A percentile compares a stretch with the other conserved stretches of the same genome.
Evolutionary conservation across 2,113 vertebrate genomes (phyloP).

Genomic region (Sciurus niger): DNA sequence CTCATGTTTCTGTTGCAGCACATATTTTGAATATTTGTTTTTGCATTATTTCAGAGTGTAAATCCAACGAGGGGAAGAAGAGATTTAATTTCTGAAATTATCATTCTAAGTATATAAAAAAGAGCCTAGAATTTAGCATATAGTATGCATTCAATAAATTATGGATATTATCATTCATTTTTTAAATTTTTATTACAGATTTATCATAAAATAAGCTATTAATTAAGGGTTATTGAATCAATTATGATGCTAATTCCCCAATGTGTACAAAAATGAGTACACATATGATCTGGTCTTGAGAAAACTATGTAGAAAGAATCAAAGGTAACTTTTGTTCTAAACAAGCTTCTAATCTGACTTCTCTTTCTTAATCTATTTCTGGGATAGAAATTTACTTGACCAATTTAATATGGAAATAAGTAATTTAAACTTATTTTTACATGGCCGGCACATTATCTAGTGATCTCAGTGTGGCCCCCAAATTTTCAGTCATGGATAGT

Average conservation of each 20-base stretch:
- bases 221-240: slow-evolving; percentile 42
- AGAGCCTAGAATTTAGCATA: background rate
- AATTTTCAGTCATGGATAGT: background rate
- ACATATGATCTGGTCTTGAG: background rate
- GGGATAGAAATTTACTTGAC: background rate
- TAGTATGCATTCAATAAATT: background rate
- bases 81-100: slow-evolving; percentile 42
- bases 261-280: background rate
- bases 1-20: background rate
- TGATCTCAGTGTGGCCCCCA: background rate
- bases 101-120: background rate
- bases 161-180: slow-evolving; percentile 26
- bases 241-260: background rate
- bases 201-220: slow-evolving; percentile 26
- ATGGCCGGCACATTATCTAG: background rate
- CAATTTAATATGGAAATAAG: background rate
- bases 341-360: background rate
- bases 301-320: background rate
- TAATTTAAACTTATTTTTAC: background rate
- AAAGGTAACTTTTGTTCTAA: background rate
- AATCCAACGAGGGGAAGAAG: background rate
- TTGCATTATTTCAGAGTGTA: background rate
- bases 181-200: background rate
- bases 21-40: background rate
- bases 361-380: background rate